Evolutionary conservation across 2,113 vertebrate species (phyloP), one percentile per base, ranked within the genome.

Genomic region (Vulpes lagopus): DNA sequence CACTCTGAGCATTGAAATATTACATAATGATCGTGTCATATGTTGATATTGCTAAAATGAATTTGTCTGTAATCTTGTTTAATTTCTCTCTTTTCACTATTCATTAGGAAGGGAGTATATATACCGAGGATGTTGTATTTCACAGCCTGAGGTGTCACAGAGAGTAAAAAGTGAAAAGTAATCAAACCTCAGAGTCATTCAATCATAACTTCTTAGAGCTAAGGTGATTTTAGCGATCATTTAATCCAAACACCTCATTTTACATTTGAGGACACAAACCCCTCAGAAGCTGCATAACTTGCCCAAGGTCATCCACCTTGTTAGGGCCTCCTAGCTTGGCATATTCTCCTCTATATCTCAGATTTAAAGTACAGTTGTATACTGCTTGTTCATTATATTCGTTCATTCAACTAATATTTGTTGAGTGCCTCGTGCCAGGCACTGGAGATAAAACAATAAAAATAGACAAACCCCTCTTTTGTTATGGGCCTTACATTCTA

Each of bases 81-180:
- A 98, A 98, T 97, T 97, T 96, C 76, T 90, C 35, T 93, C 76
- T 79, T 96, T 97, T 94, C 87, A 79, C 60, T 91, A 64, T 94
- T 97, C 94, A 97, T 98, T 97, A 97, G 65, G 59, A 94, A 97
- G 88, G 96, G 93, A 96, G 91, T 92, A 81, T 84, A 57, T 95
- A 90, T 27, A 78, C 55, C 64, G 53, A 96, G 59, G 71, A 90
- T 81, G 92, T 71, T 94, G 64, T 96, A 94, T 96, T 96, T 96
- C 60, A 96, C 92, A 92, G 81, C 38, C 55, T 94, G 74, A 95
- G 73, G 32, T 94, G 84, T 96, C 64, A 85, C 62, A 16, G 57
- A 96, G 74, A 97, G n/a, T 83, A 23, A 96, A 90, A 86, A 95
- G 62, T 93, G 76, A 94, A 91, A 93, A 93, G 90, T 87, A 92